A percentile compares a stretch with the other conserved stretches of the same genome.
These are phyloP conservation scores for Astur gentilis DNA, from an alignment of 2,113 vertebrate genomes.

Conservation along the genomic window DNA sequence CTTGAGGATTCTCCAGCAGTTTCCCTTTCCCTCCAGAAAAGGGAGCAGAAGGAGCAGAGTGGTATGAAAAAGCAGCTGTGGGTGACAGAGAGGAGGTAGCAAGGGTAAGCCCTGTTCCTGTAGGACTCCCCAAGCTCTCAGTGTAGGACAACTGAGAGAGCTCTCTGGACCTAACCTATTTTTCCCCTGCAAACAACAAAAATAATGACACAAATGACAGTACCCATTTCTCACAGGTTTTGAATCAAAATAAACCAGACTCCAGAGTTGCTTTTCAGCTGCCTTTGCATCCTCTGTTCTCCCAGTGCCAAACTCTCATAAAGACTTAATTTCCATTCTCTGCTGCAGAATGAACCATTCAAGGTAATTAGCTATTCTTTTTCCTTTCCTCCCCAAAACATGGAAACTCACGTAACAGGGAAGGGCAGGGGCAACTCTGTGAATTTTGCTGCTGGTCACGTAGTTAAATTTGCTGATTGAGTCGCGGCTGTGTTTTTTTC, in stretches of 20 bases:
- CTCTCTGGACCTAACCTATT: not conserved
- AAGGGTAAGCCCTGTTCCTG: not conserved
- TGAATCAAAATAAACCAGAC: not conserved
- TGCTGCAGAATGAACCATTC: slow-evolving; percentile 13
- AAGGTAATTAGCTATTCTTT: slow-evolving; percentile 36
- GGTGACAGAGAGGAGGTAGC: not conserved
- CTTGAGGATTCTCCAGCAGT: not conserved
- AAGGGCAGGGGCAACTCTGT: not conserved
- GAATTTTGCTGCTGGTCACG: slow-evolving; percentile 5
- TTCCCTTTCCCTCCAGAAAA: not conserved
- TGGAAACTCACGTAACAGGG: not conserved
- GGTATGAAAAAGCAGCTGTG: not conserved
- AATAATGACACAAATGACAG: not conserved
- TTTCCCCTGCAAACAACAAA: not conserved
- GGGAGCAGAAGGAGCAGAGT: not conserved
- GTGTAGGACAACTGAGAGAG: not conserved
- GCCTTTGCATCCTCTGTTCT: not conserved
- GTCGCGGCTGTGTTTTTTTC: not conserved
- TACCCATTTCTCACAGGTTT: not conserved
- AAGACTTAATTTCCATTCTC: not conserved
- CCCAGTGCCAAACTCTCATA: not conserved
- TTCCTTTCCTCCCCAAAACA: not conserved
- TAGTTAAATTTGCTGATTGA: not conserved
- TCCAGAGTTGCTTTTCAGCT: not conserved
- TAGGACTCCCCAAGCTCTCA: not conserved